phyloP scores from a whole-genome alignment of 2,113 vertebrate genomes.

The Stomatorhinus ivindoensis region DNA sequence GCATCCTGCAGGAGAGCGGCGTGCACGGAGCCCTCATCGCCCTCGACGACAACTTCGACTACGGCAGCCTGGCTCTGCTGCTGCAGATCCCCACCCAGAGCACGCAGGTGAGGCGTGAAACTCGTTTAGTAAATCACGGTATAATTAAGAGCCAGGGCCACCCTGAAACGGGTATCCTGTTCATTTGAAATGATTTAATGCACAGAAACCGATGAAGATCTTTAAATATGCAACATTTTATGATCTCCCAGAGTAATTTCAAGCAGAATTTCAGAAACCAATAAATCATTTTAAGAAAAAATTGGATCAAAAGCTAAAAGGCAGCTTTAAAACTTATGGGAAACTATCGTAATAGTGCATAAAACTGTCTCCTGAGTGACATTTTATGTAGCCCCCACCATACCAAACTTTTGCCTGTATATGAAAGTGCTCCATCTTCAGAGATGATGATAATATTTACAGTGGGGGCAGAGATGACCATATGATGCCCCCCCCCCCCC shows the following conservation, averaged over 20 bases:
- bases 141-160: neutral
- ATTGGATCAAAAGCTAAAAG: neutral
- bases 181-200: neutral
- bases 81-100: constrained; percentile 97
- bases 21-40: constrained; percentile 92
- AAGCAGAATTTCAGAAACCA: neutral
- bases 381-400: neutral
- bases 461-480: neutral
- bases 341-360: neutral
- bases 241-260: neutral
- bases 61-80: constrained; percentile 90
- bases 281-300: neutral
- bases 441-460: neutral
- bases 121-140: neutral
- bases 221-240: neutral
- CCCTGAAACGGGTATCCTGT: neutral
- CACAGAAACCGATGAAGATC: neutral
- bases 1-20: constrained; percentile 90
- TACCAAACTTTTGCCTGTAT: neutral
- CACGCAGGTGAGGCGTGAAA: constrained; percentile 68
- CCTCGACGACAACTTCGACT: constrained; percentile 96
- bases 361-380: neutral
- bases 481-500: neutral
- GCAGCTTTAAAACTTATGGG: neutral
- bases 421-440: neutral